Evolutionary conservation across 2,888 invertebrate genomes (phyloP).

Genomic region (Trissonchulus latispiculum): DNA sequence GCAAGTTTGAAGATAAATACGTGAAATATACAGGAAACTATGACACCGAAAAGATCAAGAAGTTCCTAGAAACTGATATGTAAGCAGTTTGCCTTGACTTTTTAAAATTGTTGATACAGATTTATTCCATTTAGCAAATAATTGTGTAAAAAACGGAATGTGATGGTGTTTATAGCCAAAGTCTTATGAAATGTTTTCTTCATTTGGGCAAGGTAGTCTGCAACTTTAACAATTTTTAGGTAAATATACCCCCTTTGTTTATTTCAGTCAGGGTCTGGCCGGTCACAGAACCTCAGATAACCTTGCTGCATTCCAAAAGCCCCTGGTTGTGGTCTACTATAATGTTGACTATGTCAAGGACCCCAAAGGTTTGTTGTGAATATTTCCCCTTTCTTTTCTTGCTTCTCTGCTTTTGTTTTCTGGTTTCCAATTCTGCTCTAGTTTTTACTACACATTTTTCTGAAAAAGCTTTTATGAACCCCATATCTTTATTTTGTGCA

Average conservation of each 20-base stretch:
- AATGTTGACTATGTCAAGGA: conserved; percentile 91
- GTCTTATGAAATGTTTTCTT: no score
- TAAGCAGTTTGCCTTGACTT: conserved; percentile 53
- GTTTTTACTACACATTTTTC: no score
- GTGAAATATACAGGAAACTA: conserved; percentile 65
- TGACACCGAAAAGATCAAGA: conserved; percentile 57
- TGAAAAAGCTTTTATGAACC: no score
- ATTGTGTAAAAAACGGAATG: no score
- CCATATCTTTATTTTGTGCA: no score
- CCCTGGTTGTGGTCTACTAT: conserved; percentile 81
- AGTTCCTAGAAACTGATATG: conserved; percentile 74
- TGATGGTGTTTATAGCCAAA: no score
- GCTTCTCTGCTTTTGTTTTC: no score
- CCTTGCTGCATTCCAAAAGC: conserved; percentile 68
- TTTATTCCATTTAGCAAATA: no score
- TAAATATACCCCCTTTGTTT: background rate
- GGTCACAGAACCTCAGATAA: conserved; percentile 80
- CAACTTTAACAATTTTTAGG: background rate
- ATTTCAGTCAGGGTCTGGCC: conserved; percentile 72
- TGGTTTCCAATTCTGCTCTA: background rate
- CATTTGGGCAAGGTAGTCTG: no score
- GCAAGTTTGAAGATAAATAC: conserved; percentile 77
- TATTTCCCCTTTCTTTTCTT: no score
- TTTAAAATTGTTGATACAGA: background rate
- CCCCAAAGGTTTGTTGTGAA: conserved; percentile 66